These are phyloP conservation scores for Zaprionus lachaisei DNA, from an alignment of 1,140 invertebrate genomes.

Conservation along the genomic window DNA sequence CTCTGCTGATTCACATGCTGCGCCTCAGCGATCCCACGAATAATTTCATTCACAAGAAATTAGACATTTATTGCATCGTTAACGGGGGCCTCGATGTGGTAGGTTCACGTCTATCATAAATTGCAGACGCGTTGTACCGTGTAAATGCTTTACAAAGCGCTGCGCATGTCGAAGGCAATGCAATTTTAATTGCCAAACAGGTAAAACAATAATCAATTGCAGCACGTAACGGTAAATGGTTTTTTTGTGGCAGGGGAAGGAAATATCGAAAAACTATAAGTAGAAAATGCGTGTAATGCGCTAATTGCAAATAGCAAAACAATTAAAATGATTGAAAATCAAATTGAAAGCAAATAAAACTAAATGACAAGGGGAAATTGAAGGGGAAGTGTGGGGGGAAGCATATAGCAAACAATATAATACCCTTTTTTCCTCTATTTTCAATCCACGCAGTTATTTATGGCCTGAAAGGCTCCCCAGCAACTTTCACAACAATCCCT, in stretches of 20 bases:
- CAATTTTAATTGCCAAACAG: conserved; percentile 44
- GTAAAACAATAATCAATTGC: conserved; percentile 30
- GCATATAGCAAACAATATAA: background rate
- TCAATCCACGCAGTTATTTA: conserved; percentile 6
- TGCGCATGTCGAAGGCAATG: conserved; percentile 13
- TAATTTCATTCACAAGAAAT: conserved; percentile 39
- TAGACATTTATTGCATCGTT: conserved; percentile 54
- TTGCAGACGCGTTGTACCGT: conserved; percentile 59
- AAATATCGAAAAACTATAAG: conserved; percentile 30
- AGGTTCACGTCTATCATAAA: conserved; percentile 45
- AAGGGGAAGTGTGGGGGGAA: background rate
- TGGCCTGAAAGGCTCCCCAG: conserved; percentile 25
- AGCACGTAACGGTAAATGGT: conserved; percentile 8
- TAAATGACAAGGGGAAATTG: background rate
- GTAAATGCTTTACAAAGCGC: conserved; percentile 67
- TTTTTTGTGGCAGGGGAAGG: background rate
- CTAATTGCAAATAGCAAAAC: conserved; percentile 15
- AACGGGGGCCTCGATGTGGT: conserved; percentile 3
- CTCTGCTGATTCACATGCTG: conserved; percentile 7
- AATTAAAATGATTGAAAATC: conserved; percentile 55
- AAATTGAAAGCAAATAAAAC: conserved; percentile 6
- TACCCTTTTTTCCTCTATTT: background rate
- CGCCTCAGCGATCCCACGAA: conserved; percentile 15
- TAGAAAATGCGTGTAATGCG: conserved; percentile 19
- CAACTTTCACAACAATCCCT: conserved; percentile 43